Conservation (phyloP, 2,113 vertebrate genomes). For the Campylorhamphus procurvoides region DNA sequence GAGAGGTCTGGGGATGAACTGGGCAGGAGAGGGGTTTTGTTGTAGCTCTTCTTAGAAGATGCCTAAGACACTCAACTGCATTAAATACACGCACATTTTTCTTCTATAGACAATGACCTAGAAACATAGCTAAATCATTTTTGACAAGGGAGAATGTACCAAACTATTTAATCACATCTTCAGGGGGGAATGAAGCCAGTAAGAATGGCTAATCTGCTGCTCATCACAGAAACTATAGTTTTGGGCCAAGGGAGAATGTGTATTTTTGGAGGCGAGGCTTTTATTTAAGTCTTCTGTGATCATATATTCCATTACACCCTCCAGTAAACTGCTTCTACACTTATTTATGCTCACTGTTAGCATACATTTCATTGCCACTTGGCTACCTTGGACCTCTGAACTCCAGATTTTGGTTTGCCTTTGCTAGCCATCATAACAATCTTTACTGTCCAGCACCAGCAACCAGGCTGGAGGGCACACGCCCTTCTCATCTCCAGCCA, state of each 20-base stretch:
- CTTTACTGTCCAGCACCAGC: not conserved
- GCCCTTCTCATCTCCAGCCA: not conserved
- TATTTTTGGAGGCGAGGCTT: not conserved
- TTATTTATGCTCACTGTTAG: not conserved
- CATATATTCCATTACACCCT: not conserved
- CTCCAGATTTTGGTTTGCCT: not conserved
- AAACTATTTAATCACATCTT: slow-evolving; percentile 32
- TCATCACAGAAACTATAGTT: not conserved
- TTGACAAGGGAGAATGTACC: slow-evolving; percentile 7
- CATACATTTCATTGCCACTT: not conserved
- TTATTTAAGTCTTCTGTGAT: not conserved
- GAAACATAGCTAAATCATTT: slow-evolving; percentile 24
- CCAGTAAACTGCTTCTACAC: not conserved
- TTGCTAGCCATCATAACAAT: rapidly evolving
- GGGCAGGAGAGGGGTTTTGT: not conserved
- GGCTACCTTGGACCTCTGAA: not conserved
- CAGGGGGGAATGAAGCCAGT: not conserved
- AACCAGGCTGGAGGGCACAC: not conserved
- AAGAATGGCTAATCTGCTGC: not conserved
- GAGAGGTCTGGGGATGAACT: not conserved
- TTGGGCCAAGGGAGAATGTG: not conserved
- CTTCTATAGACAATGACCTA: slow-evolving; percentile 26
- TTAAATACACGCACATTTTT: not conserved
- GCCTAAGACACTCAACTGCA: not conserved
- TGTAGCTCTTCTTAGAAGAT: not conserved